phyloP scores from a whole-genome alignment of 92 coral and sea anemone genomes.

The Epizoanthus stellaris region DNA sequence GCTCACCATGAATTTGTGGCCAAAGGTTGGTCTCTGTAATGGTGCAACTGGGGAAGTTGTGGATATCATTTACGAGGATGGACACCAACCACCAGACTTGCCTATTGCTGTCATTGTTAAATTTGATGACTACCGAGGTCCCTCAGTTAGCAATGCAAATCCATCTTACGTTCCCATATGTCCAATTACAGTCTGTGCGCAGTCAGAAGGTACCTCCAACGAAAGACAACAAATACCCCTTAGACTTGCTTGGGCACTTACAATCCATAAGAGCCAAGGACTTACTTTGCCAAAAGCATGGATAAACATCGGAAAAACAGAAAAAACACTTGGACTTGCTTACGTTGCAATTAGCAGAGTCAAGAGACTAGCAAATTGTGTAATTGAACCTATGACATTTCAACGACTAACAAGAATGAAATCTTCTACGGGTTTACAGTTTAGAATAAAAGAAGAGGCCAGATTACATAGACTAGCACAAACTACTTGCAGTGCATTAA shows the following conservation, averaged over 20 bases:
- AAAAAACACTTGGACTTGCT: slow-evolving; percentile 46
- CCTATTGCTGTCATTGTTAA: slow-evolving; percentile 68
- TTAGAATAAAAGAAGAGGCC: slow-evolving; percentile 33
- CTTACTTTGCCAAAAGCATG: slow-evolving; percentile 58
- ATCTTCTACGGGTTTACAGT: slow-evolving; percentile 4
- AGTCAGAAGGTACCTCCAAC: slow-evolving; percentile 14
- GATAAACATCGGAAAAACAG: slow-evolving; percentile 55
- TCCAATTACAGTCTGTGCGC: slow-evolving; percentile 55
- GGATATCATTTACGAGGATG: slow-evolving; percentile 49
- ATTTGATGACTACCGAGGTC: slow-evolving; percentile 69
- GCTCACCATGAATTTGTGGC: slow-evolving; percentile 59
- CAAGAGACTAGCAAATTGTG: slow-evolving; percentile 34
- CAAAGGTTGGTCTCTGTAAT: slow-evolving; percentile 63
- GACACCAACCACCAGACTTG: slow-evolving; percentile 64
- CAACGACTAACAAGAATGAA: slow-evolving; percentile 40
- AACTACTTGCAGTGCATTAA: slow-evolving; percentile 3
- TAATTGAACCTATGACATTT: slow-evolving; percentile 60
- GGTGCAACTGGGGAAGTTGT: slow-evolving; percentile 54
- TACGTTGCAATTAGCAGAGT: slow-evolving; percentile 55
- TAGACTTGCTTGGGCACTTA: slow-evolving; percentile 53
- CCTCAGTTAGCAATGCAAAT: slow-evolving; percentile 48
- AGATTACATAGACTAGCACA: slow-evolving; percentile 36
- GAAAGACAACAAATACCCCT: slow-evolving; percentile 58
- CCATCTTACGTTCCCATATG: slow-evolving; percentile 70
- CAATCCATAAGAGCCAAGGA: slow-evolving; percentile 66